Base-by-base conservation (phyloP, 2,888 invertebrate genomes). In the Agrochola litura region DNA sequence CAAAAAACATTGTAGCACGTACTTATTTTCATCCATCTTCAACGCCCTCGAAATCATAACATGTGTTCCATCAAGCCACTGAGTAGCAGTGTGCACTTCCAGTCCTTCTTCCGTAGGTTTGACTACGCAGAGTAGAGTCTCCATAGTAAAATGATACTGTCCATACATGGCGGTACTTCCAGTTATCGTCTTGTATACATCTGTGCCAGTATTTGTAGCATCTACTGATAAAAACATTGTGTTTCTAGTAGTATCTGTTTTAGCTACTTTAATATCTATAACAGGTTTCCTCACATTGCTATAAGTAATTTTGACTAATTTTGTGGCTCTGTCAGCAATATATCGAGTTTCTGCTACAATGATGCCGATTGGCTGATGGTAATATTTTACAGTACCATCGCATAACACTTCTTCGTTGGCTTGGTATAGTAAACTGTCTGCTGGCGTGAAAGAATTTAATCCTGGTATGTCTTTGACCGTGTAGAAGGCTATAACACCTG, bases 141-240 rank as follows among this genome's bases (percentile, higher is more conserved):
- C 98, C 98, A 98, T 98, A n/a, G 97, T 97, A 85, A 97, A 98
- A 91, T 98, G 98, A 90, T 98, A 98, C 89, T 98, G 98, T 25
- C 95, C 91, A 16, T 97, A 97, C 69, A 97, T 91, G 54, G 95
- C 92, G 61, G 96, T 95, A 10, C 91, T 94, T 0, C 98, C 88
- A 58, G 30, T 73, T 8, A 88, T 82, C 2, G 88, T 81, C 25
- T 73, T 88, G 16, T 60, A 58, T 22, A 88, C 58, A 74, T 88
- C 83, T 10, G 77, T 77, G 4, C 88, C 88, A 25, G 70, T 56
- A 66, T 69, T 79, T 8, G 83, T 83, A 56, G 88, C 84, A 80
- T 81, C 75, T 30, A 70, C 4, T 22, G 86, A 65, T 8, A 19
- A 0, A 12, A 74, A 72, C 16, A 77, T 0, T 0, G 69, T 88